Evolutionary conservation across 1,140 invertebrate species (phyloP), one percentile per base, ranked within the genome.

Genomic region (Lepidurus packardi): DNA sequence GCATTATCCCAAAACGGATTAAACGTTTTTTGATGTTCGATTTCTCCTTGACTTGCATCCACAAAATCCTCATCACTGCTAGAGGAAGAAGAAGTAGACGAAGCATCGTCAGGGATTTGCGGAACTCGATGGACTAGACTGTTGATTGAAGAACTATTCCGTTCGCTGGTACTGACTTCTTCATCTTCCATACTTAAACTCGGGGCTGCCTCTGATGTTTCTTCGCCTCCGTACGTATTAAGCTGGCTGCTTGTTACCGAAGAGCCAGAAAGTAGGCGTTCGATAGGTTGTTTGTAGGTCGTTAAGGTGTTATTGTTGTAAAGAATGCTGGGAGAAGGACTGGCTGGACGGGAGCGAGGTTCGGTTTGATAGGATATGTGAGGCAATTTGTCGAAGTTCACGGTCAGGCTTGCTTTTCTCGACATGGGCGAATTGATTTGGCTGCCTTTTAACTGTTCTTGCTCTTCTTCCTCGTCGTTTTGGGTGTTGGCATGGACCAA

Each of bases 271-370:
- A 45, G 73, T 41, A n/a, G 34, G 7, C 34, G 53, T 11, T 44
- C 21, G 13, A 74, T 24, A 11, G 65, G 78, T n/a, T 43, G 7
- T 44, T 25, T 34, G 34, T 25, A 13, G n/a, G 73, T 45, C 75
- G 73, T 43, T 6, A 75, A 9, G 73, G 73, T 43, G 7, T 41
- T 21, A 74, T 43, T 21, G 42, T 25, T 73, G 1, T 6, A 47
- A 1, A 43, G 24, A 13, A 16, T 43, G 7, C 44, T 42, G 16
- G 43, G 76, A 53, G 43, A n/a, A 13, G 78, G 78, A 45, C 78
- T 79, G 16, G 44, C 78, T 21, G 78, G 78, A 3, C 78, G 73
- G 7, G 78, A 79, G 8, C 78, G 73, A 21, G 78, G 78, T 43
- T 79, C 78, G 8, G 78, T 79, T 11, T 45, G 24, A 42, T 79